A percentile compares a stretch with the other conserved stretches of the same genome.
Conservation (phyloP, 1,140 invertebrate species). For the Aricia agestis region DNA sequence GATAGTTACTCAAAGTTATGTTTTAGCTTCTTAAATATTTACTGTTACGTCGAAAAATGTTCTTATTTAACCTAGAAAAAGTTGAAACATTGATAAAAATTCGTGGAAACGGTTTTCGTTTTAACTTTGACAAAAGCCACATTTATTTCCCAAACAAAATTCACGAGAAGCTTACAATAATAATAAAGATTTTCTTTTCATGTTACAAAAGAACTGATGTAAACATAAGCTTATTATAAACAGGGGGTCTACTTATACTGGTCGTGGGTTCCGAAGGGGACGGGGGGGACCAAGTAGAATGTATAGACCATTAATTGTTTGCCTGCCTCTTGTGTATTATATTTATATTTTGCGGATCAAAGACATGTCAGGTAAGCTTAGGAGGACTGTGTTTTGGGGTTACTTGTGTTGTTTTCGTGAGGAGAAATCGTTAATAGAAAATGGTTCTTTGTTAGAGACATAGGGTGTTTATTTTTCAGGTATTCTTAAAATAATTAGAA, state of each 20-base stretch:
- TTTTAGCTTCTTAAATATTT: too few relatives aligned
- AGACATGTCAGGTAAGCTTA: conserved; percentile 40
- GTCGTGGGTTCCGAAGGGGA: not conserved
- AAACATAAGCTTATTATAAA: conserved; percentile 11
- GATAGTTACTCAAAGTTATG: too few relatives aligned
- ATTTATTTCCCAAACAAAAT: not conserved
- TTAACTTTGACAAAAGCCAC: not conserved
- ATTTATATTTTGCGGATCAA: conserved; percentile 43
- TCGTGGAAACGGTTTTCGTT: too few relatives aligned
- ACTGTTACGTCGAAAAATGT: too few relatives aligned
- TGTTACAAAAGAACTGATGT: conserved; percentile 1
- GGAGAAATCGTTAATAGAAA: too few relatives aligned
- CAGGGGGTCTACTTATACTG: conserved; percentile 24
- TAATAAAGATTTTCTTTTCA: not conserved
- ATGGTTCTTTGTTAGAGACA: too few relatives aligned
- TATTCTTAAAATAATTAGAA: too few relatives aligned
- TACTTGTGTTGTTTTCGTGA: not conserved
- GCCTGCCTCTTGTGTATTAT: conserved; percentile 34
- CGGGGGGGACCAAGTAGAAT: not conserved
- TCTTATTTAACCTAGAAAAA: too few relatives aligned
- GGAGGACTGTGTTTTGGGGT: conserved; percentile 16
- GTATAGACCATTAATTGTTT: conserved; percentile 42
- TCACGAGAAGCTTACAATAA: not conserved
- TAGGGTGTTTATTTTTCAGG: too few relatives aligned
- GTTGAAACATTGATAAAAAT: too few relatives aligned